Base-by-base conservation (phyloP, 2,888 invertebrate genomes). In the Agonopterix subpropinquella region DNA sequence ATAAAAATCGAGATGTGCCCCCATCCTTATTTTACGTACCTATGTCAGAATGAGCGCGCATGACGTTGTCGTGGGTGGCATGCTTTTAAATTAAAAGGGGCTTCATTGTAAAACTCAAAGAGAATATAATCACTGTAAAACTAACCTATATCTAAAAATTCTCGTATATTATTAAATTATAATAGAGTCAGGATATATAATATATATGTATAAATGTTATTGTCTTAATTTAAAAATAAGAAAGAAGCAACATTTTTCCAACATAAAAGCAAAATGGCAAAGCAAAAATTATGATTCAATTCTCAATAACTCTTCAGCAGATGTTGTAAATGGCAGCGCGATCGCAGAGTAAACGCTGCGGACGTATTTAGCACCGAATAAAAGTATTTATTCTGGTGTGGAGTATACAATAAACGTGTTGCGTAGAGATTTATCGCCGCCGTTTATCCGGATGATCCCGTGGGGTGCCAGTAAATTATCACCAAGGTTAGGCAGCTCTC, bases 401-500 rank as follows among this genome's bases (percentile, higher is more conserved):
- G 56, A 59, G 59, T 64, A 59, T 61, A 70, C 62, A 70, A 70
- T 72, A 72, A 73, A 70, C 67, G 63, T 57, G 64, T 57, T 64
- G 52, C 50, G 56, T 57, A 54, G 54, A 64, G 67, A 80, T 78
- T 79, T 77, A 78, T 77, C 59, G 67, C 46, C 47, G 56, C 50
- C 63, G 66, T 70, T 77, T 72, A 76, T 74, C 72, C 70, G 70
- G 69, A 67, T 77, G 67, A 75, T 78, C 76, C 71, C 59, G 46
- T 47, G 60, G 62, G 69, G 61, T 57, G 62, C 55, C 57, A 57
- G 65, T 76, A 72, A 75, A 76, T 79, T 73, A 74, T 73, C 66
- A 66, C 61, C 59, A 56, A 65, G 67, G 39, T 39, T 39, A 9
- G 9, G n/a, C 10, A 39, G 10, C 28, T 28, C 28, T 28, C 28